phyloP scores from a whole-genome alignment of 2,113 vertebrate genomes.

The Bambusicola thoracicus region DNA sequence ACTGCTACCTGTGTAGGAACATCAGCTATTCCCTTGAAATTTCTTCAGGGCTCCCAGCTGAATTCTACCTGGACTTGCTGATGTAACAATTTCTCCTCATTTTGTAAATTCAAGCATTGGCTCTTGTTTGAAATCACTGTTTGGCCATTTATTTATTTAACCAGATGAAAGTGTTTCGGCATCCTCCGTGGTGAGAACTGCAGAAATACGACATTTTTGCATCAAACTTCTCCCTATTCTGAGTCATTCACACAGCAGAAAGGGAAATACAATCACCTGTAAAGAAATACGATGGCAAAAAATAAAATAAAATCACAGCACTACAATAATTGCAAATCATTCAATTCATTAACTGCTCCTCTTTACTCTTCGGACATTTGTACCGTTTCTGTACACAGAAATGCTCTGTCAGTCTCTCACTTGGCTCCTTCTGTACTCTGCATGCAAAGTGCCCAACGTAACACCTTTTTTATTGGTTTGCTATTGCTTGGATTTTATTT shows the following conservation, averaged over 20 bases:
- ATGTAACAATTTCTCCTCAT: neutral
- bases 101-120: neutral
- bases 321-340: neutral
- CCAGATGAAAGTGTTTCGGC: neutral
- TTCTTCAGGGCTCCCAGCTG: neutral
- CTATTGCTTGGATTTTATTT: neutral
- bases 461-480: neutral
- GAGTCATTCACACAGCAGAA: neutral
- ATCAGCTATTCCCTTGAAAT: neutral
- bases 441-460: neutral
- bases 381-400: neutral
- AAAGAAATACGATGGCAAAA: neutral
- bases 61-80: neutral
- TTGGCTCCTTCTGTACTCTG: neutral
- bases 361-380: neutral
- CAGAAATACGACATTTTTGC: neutral
- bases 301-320: neutral
- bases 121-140: neutral
- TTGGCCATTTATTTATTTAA: neutral
- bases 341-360: neutral
- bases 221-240: neutral
- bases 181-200: neutral
- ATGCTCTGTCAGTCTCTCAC: neutral
- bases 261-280: neutral
- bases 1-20: neutral